Evolutionary conservation across 1,140 invertebrate genomes (phyloP).

Genomic region (Zaprionus davidi): DNA sequence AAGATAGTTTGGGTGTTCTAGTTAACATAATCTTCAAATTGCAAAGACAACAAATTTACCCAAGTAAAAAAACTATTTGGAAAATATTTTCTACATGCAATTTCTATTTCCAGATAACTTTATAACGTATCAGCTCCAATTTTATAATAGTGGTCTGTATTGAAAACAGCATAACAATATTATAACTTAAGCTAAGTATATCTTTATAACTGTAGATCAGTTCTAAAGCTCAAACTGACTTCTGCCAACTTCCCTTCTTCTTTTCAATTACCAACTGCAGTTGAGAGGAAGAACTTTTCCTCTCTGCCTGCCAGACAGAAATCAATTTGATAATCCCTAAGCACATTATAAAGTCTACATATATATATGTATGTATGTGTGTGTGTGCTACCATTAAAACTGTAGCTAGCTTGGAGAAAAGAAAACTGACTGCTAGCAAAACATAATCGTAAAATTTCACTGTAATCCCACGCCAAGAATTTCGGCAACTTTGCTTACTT

Average conservation of each 20-base stretch:
- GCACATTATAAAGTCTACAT: constrained; percentile 17
- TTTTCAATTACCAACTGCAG: background rate
- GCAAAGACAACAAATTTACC: background rate
- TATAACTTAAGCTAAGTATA: too few relatives aligned
- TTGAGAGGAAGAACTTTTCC: background rate
- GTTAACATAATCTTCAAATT: background rate
- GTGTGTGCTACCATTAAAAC: background rate
- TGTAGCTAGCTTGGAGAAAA: background rate
- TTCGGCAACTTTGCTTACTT: constrained; percentile 53
- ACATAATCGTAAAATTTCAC: constrained; percentile 50
- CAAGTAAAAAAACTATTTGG: too few relatives aligned
- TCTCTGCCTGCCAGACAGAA: constrained; percentile 3
- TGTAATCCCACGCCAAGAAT: constrained; percentile 38
- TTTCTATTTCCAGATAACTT: too few relatives aligned
- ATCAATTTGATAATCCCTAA: constrained; percentile 57
- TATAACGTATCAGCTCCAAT: too few relatives aligned
- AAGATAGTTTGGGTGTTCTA: background rate
- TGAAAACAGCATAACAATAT: too few relatives aligned
- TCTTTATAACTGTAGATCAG: too few relatives aligned
- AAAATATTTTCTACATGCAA: too few relatives aligned
- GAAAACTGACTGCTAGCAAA: constrained; percentile 49
- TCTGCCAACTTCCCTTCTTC: too few relatives aligned
- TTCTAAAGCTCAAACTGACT: background rate
- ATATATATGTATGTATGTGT: background rate
- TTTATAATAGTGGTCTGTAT: too few relatives aligned